These are phyloP conservation scores for Lophura nycthemera DNA, from an alignment of 2,113 vertebrate genomes.

Conservation along the genomic window DNA sequence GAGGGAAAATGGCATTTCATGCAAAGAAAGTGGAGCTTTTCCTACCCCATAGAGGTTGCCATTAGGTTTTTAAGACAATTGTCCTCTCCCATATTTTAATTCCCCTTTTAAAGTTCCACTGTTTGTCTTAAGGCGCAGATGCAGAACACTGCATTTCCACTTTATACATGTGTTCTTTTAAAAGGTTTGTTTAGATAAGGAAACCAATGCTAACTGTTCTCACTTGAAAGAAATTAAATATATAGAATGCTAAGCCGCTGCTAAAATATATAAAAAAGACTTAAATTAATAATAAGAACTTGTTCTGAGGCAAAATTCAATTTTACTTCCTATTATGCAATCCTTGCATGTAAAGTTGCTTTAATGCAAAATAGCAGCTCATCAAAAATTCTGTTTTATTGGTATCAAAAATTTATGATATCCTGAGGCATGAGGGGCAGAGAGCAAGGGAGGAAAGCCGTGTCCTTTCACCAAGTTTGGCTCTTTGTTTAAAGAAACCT, in stretches of 20 bases:
- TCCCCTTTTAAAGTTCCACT: slow-evolving; percentile 64
- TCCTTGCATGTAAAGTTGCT: slow-evolving; percentile 78
- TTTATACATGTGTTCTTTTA: slow-evolving; percentile 60
- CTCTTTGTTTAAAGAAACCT: slow-evolving; percentile 70
- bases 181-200: slow-evolving; percentile 73
- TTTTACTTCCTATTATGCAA: slow-evolving; percentile 76
- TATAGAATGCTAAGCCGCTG: slow-evolving; percentile 71
- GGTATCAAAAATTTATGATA: slow-evolving; percentile 75
- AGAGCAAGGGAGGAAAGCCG: slow-evolving; percentile 69
- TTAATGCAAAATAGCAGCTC: slow-evolving; percentile 75
- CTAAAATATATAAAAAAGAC: slow-evolving; percentile 71
- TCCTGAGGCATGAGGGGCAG: slow-evolving; percentile 69
- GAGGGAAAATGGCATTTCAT: not conserved
- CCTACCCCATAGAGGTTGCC: not conserved
- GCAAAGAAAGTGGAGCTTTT: not conserved
- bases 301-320: slow-evolving; percentile 77
- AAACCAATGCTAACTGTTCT: slow-evolving; percentile 72
- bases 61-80: slow-evolving; percentile 22
- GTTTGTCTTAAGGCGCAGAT: slow-evolving; percentile 68
- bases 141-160: slow-evolving; percentile 45
- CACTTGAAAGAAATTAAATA: slow-evolving; percentile 78
- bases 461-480: slow-evolving; percentile 71
- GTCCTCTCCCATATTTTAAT: slow-evolving; percentile 52
- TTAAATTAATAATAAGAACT: slow-evolving; percentile 80
- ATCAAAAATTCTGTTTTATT: slow-evolving; percentile 79